Evolutionary conservation across 2,888 invertebrate genomes (phyloP), one percentile per base, ranked within the genome.

Genomic region (Germaria angustata): DNA sequence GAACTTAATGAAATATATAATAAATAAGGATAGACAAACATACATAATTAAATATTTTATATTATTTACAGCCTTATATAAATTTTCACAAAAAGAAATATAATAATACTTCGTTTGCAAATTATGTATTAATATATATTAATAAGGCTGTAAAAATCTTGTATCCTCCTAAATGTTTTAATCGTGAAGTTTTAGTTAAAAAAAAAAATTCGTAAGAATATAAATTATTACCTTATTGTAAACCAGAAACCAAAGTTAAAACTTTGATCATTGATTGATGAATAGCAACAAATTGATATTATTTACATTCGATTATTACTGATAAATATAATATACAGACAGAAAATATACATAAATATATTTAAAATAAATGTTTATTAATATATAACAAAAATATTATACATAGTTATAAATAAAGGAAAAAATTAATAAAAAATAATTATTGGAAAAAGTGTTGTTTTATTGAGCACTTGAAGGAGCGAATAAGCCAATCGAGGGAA

Each of bases 271-370:
- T 71, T 79, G 73, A 79, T 79, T 79, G 69, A 82, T 82, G 55
- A 82, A 79, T 79, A 82, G 82, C 75, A 82, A 82, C 82, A 76
- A 79, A 82, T 82, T 82, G 82, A 82, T 82, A 82, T 82, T 82
- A 82, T 82, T 82, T 82, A 82, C 82, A 79, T 79, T 71, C 76
- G 76, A 75, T 75, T 51, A 82, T 75, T 61, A 46, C 39, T 24
- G 57, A 73, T 68, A 68, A 68, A 69, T 71, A 79, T 75, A 79
- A 71, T 82, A 82, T 82, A 82, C 75, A 73, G 66, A 78, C 13
- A 49, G 75, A 65, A 44, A 9, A 75, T 44, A 80, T 66, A 76
- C 36, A 65, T 49, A 75, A 8, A 61, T 49, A 65, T 46, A 65
- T 46, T 53, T 51, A 68, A 77, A 68, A 71, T 55, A 61, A 73